These are phyloP conservation scores for Pseudococcus longispinus DNA, from an alignment of 2,888 invertebrate species.

Conservation along the genomic window DNA sequence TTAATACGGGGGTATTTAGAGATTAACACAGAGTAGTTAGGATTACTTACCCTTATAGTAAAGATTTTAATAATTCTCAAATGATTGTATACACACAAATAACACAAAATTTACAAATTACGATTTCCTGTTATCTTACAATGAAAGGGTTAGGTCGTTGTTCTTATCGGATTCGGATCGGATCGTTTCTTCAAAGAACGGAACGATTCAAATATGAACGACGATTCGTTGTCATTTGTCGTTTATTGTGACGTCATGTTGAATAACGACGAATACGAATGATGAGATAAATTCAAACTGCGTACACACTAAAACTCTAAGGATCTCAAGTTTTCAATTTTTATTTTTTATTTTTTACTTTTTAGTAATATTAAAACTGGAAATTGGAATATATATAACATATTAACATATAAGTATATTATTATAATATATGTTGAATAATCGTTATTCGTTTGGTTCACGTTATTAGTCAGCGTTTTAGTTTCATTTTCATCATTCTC, in stretches of 20 bases:
- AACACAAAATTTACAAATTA: background rate
- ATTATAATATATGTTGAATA: no score
- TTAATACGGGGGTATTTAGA: background rate
- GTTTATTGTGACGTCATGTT: background rate
- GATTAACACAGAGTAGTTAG: background rate
- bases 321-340: no score
- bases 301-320: background rate
- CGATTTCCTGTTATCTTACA: slow-evolving; percentile 31
- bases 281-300: no score
- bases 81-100: background rate
- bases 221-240: background rate
- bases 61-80: background rate
- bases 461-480: no score
- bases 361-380: no score
- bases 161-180: background rate
- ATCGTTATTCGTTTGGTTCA: no score
- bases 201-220: background rate
- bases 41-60: background rate
- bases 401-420: no score
- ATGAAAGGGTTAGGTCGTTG: slow-evolving; percentile 35
- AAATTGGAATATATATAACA: no score
- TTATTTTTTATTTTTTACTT: no score
- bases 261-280: background rate
- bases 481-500: no score
- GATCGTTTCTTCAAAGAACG: background rate